These are phyloP conservation scores for Sphyrna mokarran DNA, from an alignment of 2,113 vertebrate species.

Conservation along the genomic window DNA sequence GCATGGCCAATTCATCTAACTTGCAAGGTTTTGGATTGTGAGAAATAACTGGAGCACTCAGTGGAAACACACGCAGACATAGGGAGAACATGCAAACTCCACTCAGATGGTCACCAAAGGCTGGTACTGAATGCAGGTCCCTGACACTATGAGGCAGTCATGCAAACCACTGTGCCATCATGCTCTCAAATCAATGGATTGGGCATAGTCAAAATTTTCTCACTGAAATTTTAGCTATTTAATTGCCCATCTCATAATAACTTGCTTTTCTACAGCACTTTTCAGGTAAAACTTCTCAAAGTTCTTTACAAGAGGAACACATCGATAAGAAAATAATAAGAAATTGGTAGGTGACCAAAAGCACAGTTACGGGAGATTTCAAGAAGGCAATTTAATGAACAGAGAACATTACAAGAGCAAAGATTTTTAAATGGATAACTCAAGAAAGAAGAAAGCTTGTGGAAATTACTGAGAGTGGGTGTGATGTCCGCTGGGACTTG, in stretches of 20 bases:
- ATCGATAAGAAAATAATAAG: not conserved
- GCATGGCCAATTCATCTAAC: no score
- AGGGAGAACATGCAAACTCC: no score
- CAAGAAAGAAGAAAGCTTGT: not conserved
- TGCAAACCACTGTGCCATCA: no score
- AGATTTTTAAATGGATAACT: not conserved
- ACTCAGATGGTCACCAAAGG: no score
- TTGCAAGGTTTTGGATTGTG: no score
- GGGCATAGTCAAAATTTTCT: not conserved
- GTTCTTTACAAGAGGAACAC: not conserved
- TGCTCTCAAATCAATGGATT: not conserved
- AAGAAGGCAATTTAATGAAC: not conserved
- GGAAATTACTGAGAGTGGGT: not conserved
- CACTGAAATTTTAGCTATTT: not conserved
- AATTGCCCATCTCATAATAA: not conserved
- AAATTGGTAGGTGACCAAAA: not conserved
- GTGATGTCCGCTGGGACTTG: not conserved
- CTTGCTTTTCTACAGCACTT: not conserved
- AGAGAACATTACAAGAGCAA: not conserved
- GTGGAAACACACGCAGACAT: no score
- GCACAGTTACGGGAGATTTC: not conserved
- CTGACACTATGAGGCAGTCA: no score
- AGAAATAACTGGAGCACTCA: no score
- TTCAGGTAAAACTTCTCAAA: not conserved
- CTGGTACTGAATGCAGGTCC: no score